Evolutionary conservation across 2,113 vertebrate species (phyloP), one percentile per base, ranked within the genome.

Genomic region (Poeciliopsis retropinna): DNA sequence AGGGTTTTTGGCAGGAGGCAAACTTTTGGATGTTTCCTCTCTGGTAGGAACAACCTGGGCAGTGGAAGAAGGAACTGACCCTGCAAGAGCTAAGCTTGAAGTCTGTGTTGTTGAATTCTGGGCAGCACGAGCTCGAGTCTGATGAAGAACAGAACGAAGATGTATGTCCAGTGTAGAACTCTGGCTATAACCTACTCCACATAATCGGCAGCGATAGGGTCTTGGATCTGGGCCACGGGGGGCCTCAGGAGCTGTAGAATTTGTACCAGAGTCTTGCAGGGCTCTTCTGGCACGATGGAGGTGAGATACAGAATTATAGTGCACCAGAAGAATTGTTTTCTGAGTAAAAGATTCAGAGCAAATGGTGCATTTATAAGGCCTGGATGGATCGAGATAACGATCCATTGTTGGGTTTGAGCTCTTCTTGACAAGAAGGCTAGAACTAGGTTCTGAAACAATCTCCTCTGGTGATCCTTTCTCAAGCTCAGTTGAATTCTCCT

Each of bases 261-360:
- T 0, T 93, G 94, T 95, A 90, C 88, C 84, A 10, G 97, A 96
- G 73, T 99, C 98, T 82, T 99, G 97, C 75, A 98, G 92, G 61
- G 97, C 97, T 86, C 97, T 94, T 86, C 99, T 97, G 79, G 99
- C 94, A 85, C 98, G 97, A 89, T 99, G 98, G 70, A 99, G 93
- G 89, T 99, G 98, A 72, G 98, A 99, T 74, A 99, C 98, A 0
- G 98, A 99, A 85, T 99, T 99, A 89, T 97, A 99, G 92, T 99
- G 98, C 70, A 99, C 98, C 62, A 99, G 88, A 44, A 99, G 95
- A 85, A 99, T 99, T 72, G 98, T 99, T 94, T 99, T 99, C 67
- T 99, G 98, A 0, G 98, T 99, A 88, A 99, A 99, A 60, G 98
- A 99, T 78, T 99, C 98, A 83, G 98, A 99, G 91, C 98, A 99